These are phyloP conservation scores for Varanus salvator DNA, from an alignment of 2,113 vertebrate species.

Conservation along the genomic window DNA sequence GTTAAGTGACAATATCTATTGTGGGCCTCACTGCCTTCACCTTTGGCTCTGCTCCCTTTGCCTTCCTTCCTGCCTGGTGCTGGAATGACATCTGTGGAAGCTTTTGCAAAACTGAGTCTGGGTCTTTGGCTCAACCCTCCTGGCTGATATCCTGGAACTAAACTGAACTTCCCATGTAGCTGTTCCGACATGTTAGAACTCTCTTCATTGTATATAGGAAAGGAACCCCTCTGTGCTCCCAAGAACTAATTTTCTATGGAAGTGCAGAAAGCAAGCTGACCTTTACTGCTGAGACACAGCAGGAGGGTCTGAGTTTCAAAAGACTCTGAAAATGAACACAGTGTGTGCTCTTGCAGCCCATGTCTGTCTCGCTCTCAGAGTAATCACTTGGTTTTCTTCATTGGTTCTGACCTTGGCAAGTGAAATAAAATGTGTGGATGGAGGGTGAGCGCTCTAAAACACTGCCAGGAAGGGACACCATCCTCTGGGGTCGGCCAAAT, in stretches of 20 bases:
- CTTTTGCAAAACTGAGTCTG: no score
- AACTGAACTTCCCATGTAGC: background rate
- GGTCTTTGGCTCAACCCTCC: no score
- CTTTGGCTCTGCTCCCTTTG: no score
- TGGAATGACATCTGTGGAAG: no score
- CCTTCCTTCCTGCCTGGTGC: no score
- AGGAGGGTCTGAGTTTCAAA: background rate
- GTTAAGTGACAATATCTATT: no score
- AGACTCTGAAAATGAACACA: slow-evolving; percentile 12
- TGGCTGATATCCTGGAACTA: background rate
- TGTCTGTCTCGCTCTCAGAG: slow-evolving; percentile 33
- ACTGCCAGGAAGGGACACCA: slow-evolving; percentile 3
- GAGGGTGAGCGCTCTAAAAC: slow-evolving; percentile 9
- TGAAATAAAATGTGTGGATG: slow-evolving; percentile 27
- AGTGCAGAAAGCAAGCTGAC: background rate
- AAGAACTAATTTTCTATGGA: background rate
- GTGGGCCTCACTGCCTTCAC: no score
- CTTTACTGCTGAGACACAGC: background rate
- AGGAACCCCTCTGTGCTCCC: background rate
- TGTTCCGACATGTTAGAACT: background rate
- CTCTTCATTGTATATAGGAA: slow-evolving; percentile 11
- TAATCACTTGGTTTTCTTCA: slow-evolving; percentile 1
- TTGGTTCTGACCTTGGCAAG: slow-evolving; percentile 22
- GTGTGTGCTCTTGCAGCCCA: slow-evolving; percentile 7
- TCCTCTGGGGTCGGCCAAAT: background rate